Base-by-base conservation (phyloP, 2,888 invertebrate species). In the Drosophila pseudotakahashii region DNA sequence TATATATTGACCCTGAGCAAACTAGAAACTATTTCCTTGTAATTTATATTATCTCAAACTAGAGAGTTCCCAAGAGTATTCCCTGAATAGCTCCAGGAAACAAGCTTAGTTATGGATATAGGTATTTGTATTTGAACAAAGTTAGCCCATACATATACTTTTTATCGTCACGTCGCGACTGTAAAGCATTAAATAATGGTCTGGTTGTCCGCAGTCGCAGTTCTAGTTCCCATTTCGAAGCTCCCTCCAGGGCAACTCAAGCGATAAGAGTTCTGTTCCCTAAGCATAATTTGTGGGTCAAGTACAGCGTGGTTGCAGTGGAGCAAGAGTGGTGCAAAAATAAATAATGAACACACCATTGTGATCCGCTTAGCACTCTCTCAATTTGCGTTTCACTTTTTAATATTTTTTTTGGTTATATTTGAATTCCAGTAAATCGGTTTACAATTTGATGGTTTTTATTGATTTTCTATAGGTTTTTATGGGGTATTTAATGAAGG, bases 281-380 rank as follows among this genome's bases (percentile, higher is more conserved):
- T 34, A 51, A 58, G 79, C 61, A 74, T 78, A 75, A 73, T 81
- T 81, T 80, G 72, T 87, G 82, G 84, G 84, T 84, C 84, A 84
- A 84, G 84, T 82, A 76, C 81, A 71, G 51, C 14, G 37, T 10
- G 37, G 19, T 44, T n/a, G 32, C 48, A 45, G 39, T 44, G 58
- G 59, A 23, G 39, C 47, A 23, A 23, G 42, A 48, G 60, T 61
- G 58, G 26, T 19, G 54, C 62, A 50, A 42, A 48, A 32, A 36
- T 42, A 26, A 30, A 42, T 47, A 32, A 36, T 42, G 6, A 30
- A 42, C 37, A 10, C 37, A 26, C 47, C 42, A 42, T 14, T 34
- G 14, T 36, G 53, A 54, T 37, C 53, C 41, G 50, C 53, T 34
- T 16, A 51, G 34, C 45, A 34, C 72, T 76, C 77, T 73, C 72